Evolutionary conservation across 2,113 vertebrate species (phyloP), one percentile per base, ranked within the genome.

Genomic region (Charadrius vociferus): DNA sequence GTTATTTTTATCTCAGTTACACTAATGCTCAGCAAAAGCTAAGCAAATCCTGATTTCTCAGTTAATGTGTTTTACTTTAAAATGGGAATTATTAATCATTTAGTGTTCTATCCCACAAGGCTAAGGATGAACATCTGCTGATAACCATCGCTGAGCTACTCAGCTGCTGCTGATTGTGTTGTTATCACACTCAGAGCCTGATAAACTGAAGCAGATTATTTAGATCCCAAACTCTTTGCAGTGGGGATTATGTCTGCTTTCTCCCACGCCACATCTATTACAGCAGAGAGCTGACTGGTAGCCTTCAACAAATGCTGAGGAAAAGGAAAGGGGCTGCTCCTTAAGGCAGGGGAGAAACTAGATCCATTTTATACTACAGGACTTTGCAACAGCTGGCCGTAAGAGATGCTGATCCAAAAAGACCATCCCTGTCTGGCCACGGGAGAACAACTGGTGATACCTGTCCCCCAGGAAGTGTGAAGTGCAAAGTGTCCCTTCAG

Each of bases 161-260:
- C 88, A 83, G 68, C 59, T 94, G 74, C 58, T 92, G 71, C 22
- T 86, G 80, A 90, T 81, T 90, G 43, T 81, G 63, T 53, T 81
- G 59, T 37, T 95, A 92, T 88, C 90, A 56, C 27, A 84, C 68
- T 93, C 43, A 63, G 63, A 88, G 90, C 50, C 79, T 80, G 80
- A 90, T 91, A 97, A 96, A 90, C n/a, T 50, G 65, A 87, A 92
- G 83, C 68, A 95, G 63, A 91, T 96, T 95, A 95, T 92, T 90
- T 75, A 84, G 92, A 92, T 95, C 52, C 34, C 53, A 70, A 74
- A 81, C 34, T 52, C 92, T 73, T 92, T 81, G 50, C 90, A 62
- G 67, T 20, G 22, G 24, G 36, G 80, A 91, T 97, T 97, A 95
- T 55, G 47, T 67, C 77, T 93, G 55, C 63, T 73, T 92, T 88